Conservation (phyloP, 2,113 vertebrate genomes). For the Phylloscopus trochilus region DNA sequence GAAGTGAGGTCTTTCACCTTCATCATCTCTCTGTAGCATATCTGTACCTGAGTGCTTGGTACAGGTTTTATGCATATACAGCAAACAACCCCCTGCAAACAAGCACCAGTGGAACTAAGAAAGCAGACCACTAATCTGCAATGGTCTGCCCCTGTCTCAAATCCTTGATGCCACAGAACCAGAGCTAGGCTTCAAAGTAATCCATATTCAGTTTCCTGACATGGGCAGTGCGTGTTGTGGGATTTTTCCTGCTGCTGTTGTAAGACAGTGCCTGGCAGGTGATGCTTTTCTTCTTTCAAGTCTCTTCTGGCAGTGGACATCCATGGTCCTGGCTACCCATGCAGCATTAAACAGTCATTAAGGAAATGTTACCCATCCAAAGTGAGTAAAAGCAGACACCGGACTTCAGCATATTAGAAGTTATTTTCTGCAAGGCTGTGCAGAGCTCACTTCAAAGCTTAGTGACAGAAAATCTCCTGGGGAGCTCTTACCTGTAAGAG, state of each 20-base stretch:
- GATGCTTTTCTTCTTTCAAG: not conserved
- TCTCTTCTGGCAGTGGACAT: not conserved
- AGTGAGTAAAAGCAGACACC: not conserved
- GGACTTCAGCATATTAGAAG: not conserved
- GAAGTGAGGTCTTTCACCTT: not conserved
- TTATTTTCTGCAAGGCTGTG: constrained; percentile 8
- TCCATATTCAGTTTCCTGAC: not conserved
- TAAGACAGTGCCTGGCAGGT: not conserved
- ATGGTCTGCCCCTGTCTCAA: not conserved
- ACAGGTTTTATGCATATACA: not conserved
- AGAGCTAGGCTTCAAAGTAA: not conserved
- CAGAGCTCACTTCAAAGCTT: constrained; percentile 15
- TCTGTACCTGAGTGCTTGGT: not conserved
- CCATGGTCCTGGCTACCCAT: not conserved
- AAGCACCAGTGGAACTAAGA: not conserved
- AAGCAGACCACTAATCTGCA: not conserved
- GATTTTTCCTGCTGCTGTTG: not conserved
- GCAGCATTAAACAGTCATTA: not conserved
- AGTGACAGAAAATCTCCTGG: constrained; percentile 22
- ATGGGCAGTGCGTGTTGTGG: fast-evolving
- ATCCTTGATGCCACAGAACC: not conserved
- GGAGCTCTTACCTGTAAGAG: constrained; percentile 25
- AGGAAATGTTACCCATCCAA: not conserved
- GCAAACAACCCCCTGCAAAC: not conserved
- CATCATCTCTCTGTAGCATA: not conserved